These are phyloP conservation scores for Condylura cristata DNA, from an alignment of 2,113 vertebrate genomes.

Conservation along the genomic window DNA sequence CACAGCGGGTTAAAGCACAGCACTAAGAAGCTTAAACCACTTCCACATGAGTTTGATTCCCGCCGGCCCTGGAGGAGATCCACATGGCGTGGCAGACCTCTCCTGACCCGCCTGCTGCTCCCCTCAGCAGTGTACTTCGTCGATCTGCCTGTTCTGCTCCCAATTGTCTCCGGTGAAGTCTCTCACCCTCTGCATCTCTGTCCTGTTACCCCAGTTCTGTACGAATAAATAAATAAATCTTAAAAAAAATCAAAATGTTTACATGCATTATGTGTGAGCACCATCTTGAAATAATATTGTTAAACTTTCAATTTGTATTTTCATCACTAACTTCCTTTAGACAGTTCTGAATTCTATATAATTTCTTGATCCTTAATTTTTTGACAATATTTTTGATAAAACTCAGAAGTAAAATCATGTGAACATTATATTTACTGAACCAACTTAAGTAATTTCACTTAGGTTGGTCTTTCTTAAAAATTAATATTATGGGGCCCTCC, in stretches of 20 bases:
- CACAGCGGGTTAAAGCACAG: too few relatives aligned
- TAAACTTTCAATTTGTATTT: conserved; percentile 3
- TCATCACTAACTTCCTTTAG: neutral
- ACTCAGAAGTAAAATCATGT: neutral
- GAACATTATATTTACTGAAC: neutral
- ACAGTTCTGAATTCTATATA: neutral
- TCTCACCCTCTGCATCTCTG: too few relatives aligned
- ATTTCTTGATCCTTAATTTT: neutral
- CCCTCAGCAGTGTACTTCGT: too few relatives aligned
- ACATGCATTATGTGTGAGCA: neutral
- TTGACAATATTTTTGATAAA: neutral
- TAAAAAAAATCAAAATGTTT: neutral
- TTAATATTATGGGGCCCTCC: neutral
- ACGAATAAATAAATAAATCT: too few relatives aligned
- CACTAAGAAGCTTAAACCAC: too few relatives aligned
- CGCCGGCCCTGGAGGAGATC: too few relatives aligned
- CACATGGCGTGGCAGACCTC: too few relatives aligned
- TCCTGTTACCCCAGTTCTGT: too few relatives aligned
- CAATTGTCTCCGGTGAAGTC: too few relatives aligned
- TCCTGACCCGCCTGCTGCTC: too few relatives aligned
- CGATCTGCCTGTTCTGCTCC: too few relatives aligned
- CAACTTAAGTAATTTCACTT: neutral
- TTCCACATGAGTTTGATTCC: too few relatives aligned
- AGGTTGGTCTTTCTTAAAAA: neutral
- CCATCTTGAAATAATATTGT: conserved; percentile 2